Conservation (phyloP, 92 coral and sea anemone genomes). For the Umimayanthus chanpuru region DNA sequence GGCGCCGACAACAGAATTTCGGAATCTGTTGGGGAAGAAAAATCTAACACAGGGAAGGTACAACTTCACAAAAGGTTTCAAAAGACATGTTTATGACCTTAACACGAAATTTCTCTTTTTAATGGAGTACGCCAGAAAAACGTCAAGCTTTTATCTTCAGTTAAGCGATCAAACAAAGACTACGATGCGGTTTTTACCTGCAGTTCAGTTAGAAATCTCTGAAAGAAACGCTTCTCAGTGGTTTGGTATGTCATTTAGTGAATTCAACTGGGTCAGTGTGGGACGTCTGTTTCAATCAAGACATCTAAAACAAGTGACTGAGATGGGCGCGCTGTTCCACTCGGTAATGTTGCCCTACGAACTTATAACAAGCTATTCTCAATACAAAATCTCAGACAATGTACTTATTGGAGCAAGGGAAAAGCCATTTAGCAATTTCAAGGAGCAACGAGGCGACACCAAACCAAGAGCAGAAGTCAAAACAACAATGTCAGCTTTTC, state of each 20-base stretch:
- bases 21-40: background rate
- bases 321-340: slow-evolving; percentile 4
- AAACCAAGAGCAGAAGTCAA: slow-evolving; percentile 17
- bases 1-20: slow-evolving; percentile 9
- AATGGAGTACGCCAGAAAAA: slow-evolving; percentile 34
- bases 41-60: background rate
- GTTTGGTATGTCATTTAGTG: background rate
- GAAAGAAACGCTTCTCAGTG: slow-evolving; percentile 9
- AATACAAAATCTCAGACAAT: slow-evolving; percentile 17
- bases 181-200: slow-evolving; percentile 28
- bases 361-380: background rate
- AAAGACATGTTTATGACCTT: background rate
- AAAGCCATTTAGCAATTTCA: background rate
- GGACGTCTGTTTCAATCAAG: slow-evolving; percentile 28
- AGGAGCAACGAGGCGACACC: background rate
- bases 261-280: slow-evolving; percentile 6
- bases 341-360: slow-evolving; percentile 27
- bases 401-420: slow-evolving; percentile 8
- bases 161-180: slow-evolving; percentile 36
- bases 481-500: background rate
- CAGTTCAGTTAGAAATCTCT: background rate
- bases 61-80: slow-evolving; percentile 28
- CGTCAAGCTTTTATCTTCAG: slow-evolving; percentile 30
- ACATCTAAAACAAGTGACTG: slow-evolving; percentile 22
- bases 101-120: slow-evolving; percentile 30